Percentiles rank a stretch among this genome's conserved stretches.
Conservation (phyloP, 2,888 invertebrate genomes). For the Dexiosoma caninum region DNA sequence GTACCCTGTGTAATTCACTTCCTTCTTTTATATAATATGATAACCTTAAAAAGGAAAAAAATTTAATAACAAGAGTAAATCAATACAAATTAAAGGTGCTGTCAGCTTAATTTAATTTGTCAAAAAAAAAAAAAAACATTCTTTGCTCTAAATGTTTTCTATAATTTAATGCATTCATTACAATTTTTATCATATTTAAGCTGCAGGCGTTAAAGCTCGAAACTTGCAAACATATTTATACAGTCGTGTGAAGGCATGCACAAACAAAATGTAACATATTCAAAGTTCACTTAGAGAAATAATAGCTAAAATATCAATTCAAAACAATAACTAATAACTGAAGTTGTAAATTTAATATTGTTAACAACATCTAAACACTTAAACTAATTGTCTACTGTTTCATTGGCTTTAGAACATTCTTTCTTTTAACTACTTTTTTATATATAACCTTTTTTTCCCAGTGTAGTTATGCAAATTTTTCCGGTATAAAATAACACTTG, state of each 20-base stretch:
- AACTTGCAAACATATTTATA: background rate
- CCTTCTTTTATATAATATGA: background rate
- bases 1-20: too few species aligned
- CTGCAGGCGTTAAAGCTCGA: slow-evolving; percentile 37
- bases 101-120: slow-evolving; percentile 68
- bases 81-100: slow-evolving; percentile 21
- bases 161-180: background rate
- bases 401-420: background rate
- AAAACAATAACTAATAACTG: background rate
- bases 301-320: background rate
- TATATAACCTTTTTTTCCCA: background rate
- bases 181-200: slow-evolving; percentile 21
- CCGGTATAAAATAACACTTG: slow-evolving; percentile 13
- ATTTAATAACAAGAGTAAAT: background rate
- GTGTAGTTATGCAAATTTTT: slow-evolving; percentile 22
- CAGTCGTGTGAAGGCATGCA: background rate
- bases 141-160: background rate
- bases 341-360: too few species aligned
- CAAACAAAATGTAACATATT: slow-evolving; percentile 11
- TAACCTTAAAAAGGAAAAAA: background rate
- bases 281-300: background rate
- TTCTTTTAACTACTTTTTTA: too few species aligned
- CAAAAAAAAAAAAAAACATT: slow-evolving; percentile 33
- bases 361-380: too few species aligned
- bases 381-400: too few species aligned